These are phyloP conservation scores for Lasioglossum figueresi DNA, from an alignment of 2,888 invertebrate genomes.

Conservation along the genomic window DNA sequence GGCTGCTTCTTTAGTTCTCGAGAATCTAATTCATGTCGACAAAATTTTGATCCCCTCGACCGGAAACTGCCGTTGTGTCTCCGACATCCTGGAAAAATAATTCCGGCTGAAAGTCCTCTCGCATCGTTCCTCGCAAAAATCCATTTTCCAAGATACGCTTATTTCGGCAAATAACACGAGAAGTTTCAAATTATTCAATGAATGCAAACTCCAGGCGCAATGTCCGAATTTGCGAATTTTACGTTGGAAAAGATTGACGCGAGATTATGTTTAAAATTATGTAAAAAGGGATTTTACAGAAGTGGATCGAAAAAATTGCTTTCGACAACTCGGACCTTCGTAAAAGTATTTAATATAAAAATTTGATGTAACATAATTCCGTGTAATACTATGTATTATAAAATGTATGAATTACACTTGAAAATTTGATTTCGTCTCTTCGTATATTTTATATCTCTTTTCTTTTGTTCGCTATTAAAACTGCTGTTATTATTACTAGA, in stretches of 20 bases:
- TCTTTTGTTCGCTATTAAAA: neutral
- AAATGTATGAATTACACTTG: no score
- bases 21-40: conserved; percentile 41
- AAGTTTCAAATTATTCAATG: neutral
- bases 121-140: neutral
- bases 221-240: neutral
- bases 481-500: neutral
- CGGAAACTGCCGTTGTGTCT: neutral
- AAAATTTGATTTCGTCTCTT: no score
- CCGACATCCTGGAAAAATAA: neutral
- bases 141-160: neutral
- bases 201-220: neutral
- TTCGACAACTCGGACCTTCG: no score
- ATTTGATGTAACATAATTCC: no score
- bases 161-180: neutral
- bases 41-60: neutral
- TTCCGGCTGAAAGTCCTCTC: neutral
- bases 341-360: no score
- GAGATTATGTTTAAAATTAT: neutral
- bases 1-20: conserved; percentile 38
- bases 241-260: neutral
- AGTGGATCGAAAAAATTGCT: no score
- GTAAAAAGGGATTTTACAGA: neutral
- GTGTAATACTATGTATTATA: no score
- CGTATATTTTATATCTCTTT: no score